A percentile compares a stretch with the other conserved stretches of the same genome.
These are phyloP conservation scores for Sycobia sp. DNA, from an alignment of 1,140 invertebrate species.

Conservation along the genomic window DNA sequence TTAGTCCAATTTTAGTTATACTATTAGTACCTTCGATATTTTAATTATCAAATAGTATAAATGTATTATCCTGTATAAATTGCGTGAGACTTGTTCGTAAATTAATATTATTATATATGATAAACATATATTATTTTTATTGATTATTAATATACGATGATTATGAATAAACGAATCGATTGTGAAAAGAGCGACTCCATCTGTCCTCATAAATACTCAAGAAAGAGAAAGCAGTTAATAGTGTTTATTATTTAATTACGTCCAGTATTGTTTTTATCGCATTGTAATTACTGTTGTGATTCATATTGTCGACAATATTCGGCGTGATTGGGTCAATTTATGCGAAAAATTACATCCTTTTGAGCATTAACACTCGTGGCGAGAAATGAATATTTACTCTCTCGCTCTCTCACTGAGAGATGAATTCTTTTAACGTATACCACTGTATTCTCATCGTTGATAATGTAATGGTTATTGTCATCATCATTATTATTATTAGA, in stretches of 20 bases:
- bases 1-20: constrained; percentile 39
- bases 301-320: constrained; percentile 15
- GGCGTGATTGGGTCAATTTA: constrained; percentile 9
- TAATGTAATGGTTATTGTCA: constrained; percentile 32
- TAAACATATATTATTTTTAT: constrained; percentile 11
- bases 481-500: constrained; percentile 20
- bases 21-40: constrained; percentile 45
- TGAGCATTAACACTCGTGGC: constrained; percentile 6
- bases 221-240: constrained; percentile 29
- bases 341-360: constrained; percentile 11
- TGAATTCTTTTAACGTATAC: constrained; percentile 31
- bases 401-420: too few relatives aligned
- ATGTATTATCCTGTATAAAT: constrained; percentile 29
- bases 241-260: constrained; percentile 51
- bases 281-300: constrained; percentile 37
- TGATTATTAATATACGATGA: constrained; percentile 5
- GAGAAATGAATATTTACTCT: constrained; percentile 1
- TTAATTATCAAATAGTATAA: constrained; percentile 30
- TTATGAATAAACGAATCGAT: constrained; percentile 19
- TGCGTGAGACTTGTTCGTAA: constrained; percentile 25
- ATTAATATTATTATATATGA: constrained; percentile 22
- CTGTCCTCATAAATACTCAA: constrained; percentile 40
- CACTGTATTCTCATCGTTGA: constrained; percentile 33
- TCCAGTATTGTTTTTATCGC: constrained; percentile 50
- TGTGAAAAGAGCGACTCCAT: constrained; percentile 23